Evolutionary conservation across 2,797 vertebrate genomes (phyloP).

Genomic region (Poliocrania exsul): DNA sequence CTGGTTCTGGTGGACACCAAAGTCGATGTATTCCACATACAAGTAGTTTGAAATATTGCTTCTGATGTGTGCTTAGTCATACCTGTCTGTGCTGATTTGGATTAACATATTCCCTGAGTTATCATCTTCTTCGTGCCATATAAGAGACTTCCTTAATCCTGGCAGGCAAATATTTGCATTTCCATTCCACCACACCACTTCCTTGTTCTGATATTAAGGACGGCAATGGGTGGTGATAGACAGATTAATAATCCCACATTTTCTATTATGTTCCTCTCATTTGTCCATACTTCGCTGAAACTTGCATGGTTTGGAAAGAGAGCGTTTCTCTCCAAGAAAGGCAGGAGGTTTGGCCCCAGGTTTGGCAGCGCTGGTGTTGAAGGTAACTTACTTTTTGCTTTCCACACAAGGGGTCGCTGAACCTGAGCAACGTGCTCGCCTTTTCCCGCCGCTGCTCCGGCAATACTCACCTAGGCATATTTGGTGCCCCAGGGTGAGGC

Average conservation of each 20-base stretch:
- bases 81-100: neutral
- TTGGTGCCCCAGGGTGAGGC: fast-evolving
- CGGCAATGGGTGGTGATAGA: fast-evolving
- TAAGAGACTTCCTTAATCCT: neutral
- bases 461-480: fast-evolving
- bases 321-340: neutral
- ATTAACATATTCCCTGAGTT: fast-evolving
- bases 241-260: neutral
- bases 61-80: neutral
- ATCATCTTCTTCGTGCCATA: neutral
- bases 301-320: fast-evolving
- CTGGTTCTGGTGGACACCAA: neutral
- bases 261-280: neutral
- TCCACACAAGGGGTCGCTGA: too few relatives aligned
- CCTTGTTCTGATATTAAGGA: neutral
- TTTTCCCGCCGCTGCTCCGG: fast-evolving
- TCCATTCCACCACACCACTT: neutral
- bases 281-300: fast-evolving
- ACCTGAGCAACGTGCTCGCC: fast-evolving
- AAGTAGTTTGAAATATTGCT: neutral
- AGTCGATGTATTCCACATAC: neutral
- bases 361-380: neutral
- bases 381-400: neutral
- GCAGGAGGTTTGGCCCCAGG: neutral
- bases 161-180: neutral